phyloP scores from a whole-genome alignment of 2,113 vertebrate genomes.

The Catharus fuscescens region DNA sequence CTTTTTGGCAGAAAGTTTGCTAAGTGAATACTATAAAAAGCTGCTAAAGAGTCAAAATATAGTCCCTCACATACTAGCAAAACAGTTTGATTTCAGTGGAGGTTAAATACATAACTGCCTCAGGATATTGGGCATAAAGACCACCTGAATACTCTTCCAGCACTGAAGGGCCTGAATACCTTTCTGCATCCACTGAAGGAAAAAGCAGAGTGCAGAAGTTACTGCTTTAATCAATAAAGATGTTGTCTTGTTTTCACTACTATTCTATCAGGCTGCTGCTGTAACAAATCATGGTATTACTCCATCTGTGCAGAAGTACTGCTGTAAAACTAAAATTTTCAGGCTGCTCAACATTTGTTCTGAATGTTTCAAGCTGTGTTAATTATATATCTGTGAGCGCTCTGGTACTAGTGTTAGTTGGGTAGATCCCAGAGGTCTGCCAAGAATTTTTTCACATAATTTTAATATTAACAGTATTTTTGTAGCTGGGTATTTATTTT shows the following conservation, averaged over 20 bases:
- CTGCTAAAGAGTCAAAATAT: not conserved
- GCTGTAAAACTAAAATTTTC: conserved; percentile 33
- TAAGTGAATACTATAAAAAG: not conserved
- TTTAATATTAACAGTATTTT: conserved; percentile 11
- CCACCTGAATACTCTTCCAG: not conserved
- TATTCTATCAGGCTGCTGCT: not conserved
- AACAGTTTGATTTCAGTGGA: not conserved
- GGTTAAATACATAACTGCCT: not conserved
- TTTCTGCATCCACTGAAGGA: not conserved
- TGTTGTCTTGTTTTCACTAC: not conserved
- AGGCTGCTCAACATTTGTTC: not conserved
- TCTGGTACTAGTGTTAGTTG: not conserved
- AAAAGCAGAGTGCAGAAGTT: not conserved
- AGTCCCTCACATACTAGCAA: not conserved
- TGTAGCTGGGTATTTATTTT: not conserved
- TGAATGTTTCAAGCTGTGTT: conserved; percentile 40
- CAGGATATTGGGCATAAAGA: not conserved
- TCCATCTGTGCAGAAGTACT: conserved; percentile 15
- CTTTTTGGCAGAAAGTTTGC: not conserved
- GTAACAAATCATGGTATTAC: not conserved
- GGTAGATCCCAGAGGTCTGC: not conserved
- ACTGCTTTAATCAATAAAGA: not conserved
- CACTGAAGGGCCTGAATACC: not conserved
- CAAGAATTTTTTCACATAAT: not conserved
- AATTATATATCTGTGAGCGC: not conserved